A percentile compares a stretch with the other conserved stretches of the same genome.
phyloP scores from a whole-genome alignment of 2,797 vertebrate species.

The Pseudochirops cupreus region DNA sequence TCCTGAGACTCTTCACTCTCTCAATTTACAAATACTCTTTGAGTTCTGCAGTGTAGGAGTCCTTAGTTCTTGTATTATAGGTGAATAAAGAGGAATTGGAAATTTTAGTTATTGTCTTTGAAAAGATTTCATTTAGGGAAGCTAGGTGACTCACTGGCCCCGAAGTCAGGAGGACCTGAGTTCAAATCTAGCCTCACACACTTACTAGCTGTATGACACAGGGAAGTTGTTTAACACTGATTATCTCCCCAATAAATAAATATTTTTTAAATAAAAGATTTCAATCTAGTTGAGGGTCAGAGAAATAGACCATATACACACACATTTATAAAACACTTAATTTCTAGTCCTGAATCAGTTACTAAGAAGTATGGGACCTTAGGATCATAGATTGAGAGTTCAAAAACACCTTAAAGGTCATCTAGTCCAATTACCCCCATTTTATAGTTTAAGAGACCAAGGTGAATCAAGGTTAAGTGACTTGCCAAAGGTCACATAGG shows the following conservation, averaged over 20 bases:
- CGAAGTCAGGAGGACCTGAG: background rate
- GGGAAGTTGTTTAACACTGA: background rate
- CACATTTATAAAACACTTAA: background rate
- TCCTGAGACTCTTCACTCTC: background rate
- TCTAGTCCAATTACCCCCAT: background rate
- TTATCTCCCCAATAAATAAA: background rate
- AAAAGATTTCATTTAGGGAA: background rate
- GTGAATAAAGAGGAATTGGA: background rate
- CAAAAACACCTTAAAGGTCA: background rate
- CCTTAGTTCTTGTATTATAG: background rate
- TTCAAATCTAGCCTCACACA: background rate
- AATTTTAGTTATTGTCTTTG: background rate
- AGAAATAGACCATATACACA: background rate
- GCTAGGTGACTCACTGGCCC: background rate
- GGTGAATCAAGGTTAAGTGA: background rate
- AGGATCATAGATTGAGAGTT: background rate
- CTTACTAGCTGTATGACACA: background rate
- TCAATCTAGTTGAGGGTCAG: background rate
- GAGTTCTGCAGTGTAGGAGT: background rate
- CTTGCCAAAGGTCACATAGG: background rate
- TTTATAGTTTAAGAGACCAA: background rate
- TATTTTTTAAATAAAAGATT: background rate
- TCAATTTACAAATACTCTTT: background rate
- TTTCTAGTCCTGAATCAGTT: background rate
- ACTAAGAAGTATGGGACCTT: background rate